phyloP scores from a whole-genome alignment of 2,888 invertebrate genomes.

The Microctonus aethiopoides region DNA sequence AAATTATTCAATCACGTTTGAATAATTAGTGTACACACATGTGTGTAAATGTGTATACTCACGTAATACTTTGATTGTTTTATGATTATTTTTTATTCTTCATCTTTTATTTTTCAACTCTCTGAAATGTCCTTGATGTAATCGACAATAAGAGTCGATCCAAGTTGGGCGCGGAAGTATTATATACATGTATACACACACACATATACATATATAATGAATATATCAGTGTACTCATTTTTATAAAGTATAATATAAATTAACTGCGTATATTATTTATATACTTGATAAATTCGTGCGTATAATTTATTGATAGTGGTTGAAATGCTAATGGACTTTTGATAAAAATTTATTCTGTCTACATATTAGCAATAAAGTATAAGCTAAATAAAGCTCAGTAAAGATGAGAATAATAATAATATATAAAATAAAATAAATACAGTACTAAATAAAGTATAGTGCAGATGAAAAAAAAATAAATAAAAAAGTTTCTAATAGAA shows the following conservation, averaged over 20 bases:
- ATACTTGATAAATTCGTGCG: not conserved
- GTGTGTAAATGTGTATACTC: too few species aligned
- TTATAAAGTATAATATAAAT: slow-evolving; percentile 19
- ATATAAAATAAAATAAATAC: not conserved
- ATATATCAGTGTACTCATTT: slow-evolving; percentile 3
- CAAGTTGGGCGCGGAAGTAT: slow-evolving; percentile 26
- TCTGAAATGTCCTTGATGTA: slow-evolving; percentile 22
- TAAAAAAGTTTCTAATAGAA: not conserved
- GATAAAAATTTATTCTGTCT: not conserved
- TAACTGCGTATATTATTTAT: not conserved
- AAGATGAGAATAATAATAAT: not conserved
- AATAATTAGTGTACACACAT: too few species aligned
- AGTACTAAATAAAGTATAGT: not conserved
- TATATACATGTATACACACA: not conserved
- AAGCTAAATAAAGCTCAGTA: not conserved
- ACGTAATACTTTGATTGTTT: not conserved
- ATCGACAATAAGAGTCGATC: slow-evolving; percentile 18
- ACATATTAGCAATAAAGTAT: not conserved
- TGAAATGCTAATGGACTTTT: not conserved
- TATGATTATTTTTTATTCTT: not conserved
- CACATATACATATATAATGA: too few species aligned
- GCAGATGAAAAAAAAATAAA: slow-evolving; percentile 31
- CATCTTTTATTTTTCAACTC: not conserved
- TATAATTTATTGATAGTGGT: not conserved
- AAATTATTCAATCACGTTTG: too few species aligned